These are phyloP conservation scores for Papilio xuthus DNA, from an alignment of 1,140 invertebrate species.

Conservation along the genomic window DNA sequence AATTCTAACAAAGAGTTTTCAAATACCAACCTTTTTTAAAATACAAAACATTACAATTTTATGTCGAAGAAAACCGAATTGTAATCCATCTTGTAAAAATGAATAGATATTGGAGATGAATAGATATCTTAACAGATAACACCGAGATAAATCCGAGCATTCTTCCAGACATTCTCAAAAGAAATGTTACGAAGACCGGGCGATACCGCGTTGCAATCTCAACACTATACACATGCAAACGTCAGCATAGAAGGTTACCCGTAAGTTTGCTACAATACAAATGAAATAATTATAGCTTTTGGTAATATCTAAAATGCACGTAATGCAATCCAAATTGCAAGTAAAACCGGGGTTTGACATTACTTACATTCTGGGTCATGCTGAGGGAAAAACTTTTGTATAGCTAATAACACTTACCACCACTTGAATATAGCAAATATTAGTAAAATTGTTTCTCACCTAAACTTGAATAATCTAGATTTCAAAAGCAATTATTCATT, in stretches of 20 bases:
- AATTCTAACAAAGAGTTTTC: conserved; percentile 47
- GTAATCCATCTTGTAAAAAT: conserved; percentile 55
- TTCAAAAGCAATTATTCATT: conserved; percentile 78
- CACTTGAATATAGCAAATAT: conserved; percentile 33
- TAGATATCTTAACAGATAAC: conserved; percentile 74
- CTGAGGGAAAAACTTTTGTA: conserved; percentile 51
- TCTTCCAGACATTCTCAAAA: conserved; percentile 50
- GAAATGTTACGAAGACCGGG: conserved; percentile 56
- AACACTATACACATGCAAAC: conserved; percentile 35
- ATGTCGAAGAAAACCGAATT: conserved; percentile 44
- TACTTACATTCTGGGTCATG: conserved; percentile 76
- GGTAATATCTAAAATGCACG: conserved; percentile 42
- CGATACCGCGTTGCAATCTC: conserved; percentile 52
- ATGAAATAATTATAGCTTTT: background rate
- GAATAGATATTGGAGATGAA: conserved; percentile 61
- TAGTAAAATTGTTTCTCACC: conserved; percentile 60
- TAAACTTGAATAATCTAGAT: conserved; percentile 69
- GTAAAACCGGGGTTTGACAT: conserved; percentile 77
- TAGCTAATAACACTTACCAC: conserved; percentile 32
- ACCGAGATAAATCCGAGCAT: conserved; percentile 69
- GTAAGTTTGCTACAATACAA: background rate
- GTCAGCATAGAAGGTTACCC: background rate
- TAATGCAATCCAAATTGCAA: conserved; percentile 56
- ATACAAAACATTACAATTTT: conserved; percentile 70
- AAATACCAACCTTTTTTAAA: conserved; percentile 70